Conservation (phyloP, 2,113 vertebrate genomes). For the Tragulus kanchil region DNA sequence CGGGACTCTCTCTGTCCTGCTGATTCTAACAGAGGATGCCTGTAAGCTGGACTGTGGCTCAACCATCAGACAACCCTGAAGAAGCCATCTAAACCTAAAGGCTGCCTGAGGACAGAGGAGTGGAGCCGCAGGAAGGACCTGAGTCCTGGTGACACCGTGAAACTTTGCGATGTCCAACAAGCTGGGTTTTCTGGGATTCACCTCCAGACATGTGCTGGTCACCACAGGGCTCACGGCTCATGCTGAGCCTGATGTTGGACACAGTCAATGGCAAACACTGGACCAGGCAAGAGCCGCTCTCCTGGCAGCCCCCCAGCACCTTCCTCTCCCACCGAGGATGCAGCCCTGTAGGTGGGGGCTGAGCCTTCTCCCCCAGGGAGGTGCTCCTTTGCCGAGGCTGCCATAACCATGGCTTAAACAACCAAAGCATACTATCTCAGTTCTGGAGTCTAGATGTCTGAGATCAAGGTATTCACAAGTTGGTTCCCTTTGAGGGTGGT, state of each 20-base stretch:
- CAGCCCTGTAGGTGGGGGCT: neutral
- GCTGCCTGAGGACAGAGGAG: neutral
- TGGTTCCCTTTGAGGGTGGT: neutral
- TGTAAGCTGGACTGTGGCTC: neutral
- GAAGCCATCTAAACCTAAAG: neutral
- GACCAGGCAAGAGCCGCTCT: neutral
- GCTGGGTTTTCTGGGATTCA: neutral
- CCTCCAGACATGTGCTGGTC: neutral
- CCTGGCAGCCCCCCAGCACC: neutral
- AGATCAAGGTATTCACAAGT: neutral
- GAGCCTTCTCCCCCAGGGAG: neutral
- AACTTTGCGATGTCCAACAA: accelerated
- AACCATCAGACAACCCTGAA: neutral
- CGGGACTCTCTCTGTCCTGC: neutral
- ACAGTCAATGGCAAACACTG: neutral
- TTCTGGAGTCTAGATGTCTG: neutral
- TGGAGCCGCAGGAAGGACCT: neutral
- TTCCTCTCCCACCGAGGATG: neutral
- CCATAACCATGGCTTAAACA: neutral
- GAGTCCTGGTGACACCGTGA: neutral
- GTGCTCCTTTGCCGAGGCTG: neutral
- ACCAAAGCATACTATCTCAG: neutral
- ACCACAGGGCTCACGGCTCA: neutral
- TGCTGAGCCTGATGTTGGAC: neutral
- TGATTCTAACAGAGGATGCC: neutral